phyloP scores from a whole-genome alignment of 2,113 vertebrate species.

The Pseudorectes ferrugineus region DNA sequence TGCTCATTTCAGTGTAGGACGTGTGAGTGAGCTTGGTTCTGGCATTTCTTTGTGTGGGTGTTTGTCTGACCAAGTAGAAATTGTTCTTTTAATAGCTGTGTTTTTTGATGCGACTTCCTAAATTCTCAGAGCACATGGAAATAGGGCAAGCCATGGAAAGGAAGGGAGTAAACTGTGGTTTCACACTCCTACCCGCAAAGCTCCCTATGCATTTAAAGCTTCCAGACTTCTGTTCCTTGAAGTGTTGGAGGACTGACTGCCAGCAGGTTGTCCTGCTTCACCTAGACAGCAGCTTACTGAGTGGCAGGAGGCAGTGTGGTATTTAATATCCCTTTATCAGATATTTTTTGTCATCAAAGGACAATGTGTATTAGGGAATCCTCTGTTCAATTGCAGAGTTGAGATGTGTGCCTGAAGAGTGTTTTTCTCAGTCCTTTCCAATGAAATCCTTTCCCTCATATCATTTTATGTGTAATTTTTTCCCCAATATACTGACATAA shows the following conservation, averaged over 20 bases:
- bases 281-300: not conserved
- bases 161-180: constrained; percentile 30
- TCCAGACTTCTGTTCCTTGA: not conserved
- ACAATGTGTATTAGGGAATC: not conserved
- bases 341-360: not conserved
- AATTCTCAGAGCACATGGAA: not conserved
- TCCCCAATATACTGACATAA: not conserved
- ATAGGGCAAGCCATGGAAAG: not conserved
- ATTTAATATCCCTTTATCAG: not conserved
- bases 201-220: not conserved
- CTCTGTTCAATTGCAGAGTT: not conserved
- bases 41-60: not conserved
- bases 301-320: not conserved
- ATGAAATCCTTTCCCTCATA: not conserved
- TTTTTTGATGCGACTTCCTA: not conserved
- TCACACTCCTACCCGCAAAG: not conserved
- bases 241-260: not conserved
- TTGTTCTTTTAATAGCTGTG: not conserved
- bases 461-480: not conserved
- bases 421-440: not conserved
- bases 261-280: not conserved
- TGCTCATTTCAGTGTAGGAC: not conserved
- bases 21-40: not conserved
- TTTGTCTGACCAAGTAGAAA: not conserved
- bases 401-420: not conserved